These are phyloP conservation scores for Gadopsis bispinosus DNA, from an alignment of 2,797 vertebrate genomes.

Conservation along the genomic window DNA sequence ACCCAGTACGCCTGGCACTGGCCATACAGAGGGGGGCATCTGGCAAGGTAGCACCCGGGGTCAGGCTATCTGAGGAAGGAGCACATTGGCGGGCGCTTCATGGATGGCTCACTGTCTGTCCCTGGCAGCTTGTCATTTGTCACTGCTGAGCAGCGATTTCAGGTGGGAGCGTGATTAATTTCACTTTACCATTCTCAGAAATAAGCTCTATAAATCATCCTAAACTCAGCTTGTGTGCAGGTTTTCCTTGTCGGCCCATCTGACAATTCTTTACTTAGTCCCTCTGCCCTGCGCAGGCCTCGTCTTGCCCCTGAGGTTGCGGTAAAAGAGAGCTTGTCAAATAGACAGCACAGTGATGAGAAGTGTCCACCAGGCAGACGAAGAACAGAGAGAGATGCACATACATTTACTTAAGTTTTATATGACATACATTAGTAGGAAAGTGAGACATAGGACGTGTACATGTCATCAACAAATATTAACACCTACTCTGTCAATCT, in stretches of 20 bases:
- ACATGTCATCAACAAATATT: slow-evolving; percentile 71
- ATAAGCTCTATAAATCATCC: slow-evolving; percentile 91
- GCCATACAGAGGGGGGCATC: slow-evolving; percentile 79
- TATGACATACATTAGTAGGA: not conserved
- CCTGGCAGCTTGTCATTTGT: slow-evolving; percentile 89
- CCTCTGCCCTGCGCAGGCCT: slow-evolving; percentile 61
- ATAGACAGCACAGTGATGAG: slow-evolving; percentile 53
- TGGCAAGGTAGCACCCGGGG: slow-evolving; percentile 79
- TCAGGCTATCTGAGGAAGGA: slow-evolving; percentile 85
- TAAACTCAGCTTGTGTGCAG: slow-evolving; percentile 74
- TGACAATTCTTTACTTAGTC: slow-evolving; percentile 86
- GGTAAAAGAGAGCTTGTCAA: slow-evolving; percentile 62
- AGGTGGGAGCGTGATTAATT: slow-evolving; percentile 90
- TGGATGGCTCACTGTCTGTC: slow-evolving; percentile 87
- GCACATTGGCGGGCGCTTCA: slow-evolving; percentile 78
- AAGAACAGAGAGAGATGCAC: slow-evolving; percentile 25
- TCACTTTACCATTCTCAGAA: slow-evolving; percentile 90
- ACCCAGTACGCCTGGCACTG: slow-evolving; percentile 58
- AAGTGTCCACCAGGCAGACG: slow-evolving; percentile 50
- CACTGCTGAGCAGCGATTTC: slow-evolving; percentile 86
- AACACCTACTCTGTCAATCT: slow-evolving; percentile 56
- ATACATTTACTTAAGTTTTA: slow-evolving; percentile 14
- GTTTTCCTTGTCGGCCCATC: slow-evolving; percentile 72
- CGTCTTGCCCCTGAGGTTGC: slow-evolving; percentile 55
- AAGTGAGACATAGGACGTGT: slow-evolving; percentile 40